Evolutionary conservation across 1,140 invertebrate species (phyloP).

Genomic region (Drosophila suzukii): DNA sequence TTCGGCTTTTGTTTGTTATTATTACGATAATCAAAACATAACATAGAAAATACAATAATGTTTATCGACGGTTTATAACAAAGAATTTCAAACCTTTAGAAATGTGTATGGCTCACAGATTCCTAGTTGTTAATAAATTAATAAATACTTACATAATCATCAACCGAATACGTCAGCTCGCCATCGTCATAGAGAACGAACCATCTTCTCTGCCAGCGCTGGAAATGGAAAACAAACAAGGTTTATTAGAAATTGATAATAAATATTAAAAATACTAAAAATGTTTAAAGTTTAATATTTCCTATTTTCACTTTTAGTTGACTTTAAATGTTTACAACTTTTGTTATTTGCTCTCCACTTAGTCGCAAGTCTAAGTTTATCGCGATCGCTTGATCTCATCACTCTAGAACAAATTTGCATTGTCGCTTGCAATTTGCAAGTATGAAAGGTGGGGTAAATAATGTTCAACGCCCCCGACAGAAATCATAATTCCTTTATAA

Average conservation of each 20-base stretch:
- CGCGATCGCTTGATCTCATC: constrained; percentile 7
- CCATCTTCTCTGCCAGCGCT: constrained; percentile 98
- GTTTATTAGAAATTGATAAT: constrained; percentile 11
- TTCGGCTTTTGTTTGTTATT: constrained; percentile 7
- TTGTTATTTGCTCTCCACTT: background rate
- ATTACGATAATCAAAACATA: background rate
- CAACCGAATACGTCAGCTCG: constrained; percentile 97
- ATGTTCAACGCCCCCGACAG: constrained; percentile 67
- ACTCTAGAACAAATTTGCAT: constrained; percentile 17
- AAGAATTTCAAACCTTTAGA: background rate
- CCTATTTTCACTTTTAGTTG: background rate
- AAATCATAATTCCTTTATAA: constrained; percentile 72
- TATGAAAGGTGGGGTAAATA: constrained; percentile 20
- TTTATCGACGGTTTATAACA: background rate
- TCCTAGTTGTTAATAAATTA: background rate
- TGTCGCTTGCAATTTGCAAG: constrained; percentile 20
- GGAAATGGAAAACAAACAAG: constrained; percentile 85
- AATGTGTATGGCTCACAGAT: background rate
- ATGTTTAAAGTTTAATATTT: too few relatives aligned
- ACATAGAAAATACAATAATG: constrained; percentile 83
- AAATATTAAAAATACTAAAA: too few relatives aligned
- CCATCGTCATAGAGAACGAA: constrained; percentile 99
- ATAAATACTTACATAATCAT: constrained; percentile 95
- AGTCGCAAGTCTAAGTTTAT: background rate
- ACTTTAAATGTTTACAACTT: background rate